Evolutionary conservation across 2,797 vertebrate species (phyloP).

Genomic region (Spondyliosoma cantharus): DNA sequence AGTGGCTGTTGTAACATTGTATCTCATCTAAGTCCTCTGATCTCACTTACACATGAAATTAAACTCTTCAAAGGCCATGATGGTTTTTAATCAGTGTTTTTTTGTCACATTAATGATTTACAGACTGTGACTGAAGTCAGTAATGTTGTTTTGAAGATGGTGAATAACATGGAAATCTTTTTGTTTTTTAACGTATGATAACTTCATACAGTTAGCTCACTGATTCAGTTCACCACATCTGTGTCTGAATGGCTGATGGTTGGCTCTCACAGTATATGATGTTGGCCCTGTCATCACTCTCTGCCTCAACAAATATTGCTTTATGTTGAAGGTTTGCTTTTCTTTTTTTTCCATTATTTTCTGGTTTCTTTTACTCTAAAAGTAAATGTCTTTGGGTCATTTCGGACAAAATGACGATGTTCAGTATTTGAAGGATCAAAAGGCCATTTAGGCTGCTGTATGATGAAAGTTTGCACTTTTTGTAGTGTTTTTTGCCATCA

Average conservation of each 20-base stretch:
- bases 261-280: background rate
- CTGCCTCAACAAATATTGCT: slow-evolving; percentile 9
- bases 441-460: background rate
- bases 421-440: background rate
- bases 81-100: background rate
- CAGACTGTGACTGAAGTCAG: background rate
- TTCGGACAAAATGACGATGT: background rate
- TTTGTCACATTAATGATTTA: background rate
- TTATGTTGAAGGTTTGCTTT: too few species aligned
- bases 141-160: background rate
- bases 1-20: background rate
- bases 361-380: too few species aligned
- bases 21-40: background rate
- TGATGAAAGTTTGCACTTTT: background rate
- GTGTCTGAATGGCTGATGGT: background rate
- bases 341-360: too few species aligned
- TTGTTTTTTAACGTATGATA: background rate
- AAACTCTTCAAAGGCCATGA: background rate
- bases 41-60: background rate
- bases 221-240: background rate
- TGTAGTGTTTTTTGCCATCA: slow-evolving; percentile 7
- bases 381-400: too few species aligned
- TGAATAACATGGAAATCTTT: background rate
- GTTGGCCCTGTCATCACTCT: background rate
- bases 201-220: background rate